These are phyloP conservation scores for Anhinga anhinga DNA, from an alignment of 2,113 vertebrate genomes.

Conservation along the genomic window DNA sequence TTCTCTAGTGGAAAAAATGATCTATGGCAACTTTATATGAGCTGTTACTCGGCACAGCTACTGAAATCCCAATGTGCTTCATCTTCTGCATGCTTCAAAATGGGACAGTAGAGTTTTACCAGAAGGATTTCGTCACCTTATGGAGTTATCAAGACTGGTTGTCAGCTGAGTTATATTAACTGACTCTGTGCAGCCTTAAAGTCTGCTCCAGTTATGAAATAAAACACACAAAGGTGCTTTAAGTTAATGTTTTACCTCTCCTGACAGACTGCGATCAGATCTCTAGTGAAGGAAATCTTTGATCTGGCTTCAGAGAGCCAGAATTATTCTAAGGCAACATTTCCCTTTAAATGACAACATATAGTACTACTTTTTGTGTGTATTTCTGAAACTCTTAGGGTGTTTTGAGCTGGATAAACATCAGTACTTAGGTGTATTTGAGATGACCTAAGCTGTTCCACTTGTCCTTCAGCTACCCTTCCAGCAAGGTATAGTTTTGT, in stretches of 20 bases:
- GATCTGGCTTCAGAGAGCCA: not conserved
- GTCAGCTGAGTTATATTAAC: not conserved
- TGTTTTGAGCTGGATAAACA: not conserved
- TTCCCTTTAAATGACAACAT: not conserved
- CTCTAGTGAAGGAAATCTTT: not conserved
- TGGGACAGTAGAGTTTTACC: not conserved
- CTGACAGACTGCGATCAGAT: conserved; percentile 9
- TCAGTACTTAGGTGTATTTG: not conserved
- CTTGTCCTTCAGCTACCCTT: not conserved
- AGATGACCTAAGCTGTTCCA: not conserved
- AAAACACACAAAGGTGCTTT: not conserved
- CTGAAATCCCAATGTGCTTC: not conserved
- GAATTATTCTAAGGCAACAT: not conserved
- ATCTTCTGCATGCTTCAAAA: not conserved
- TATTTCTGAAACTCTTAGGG: not conserved
- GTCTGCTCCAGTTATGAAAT: not conserved
- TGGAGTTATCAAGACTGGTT: not conserved
- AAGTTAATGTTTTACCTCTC: conserved; percentile 17
- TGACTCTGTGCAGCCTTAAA: not conserved
- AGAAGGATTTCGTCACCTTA: not conserved
- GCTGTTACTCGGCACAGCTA: not conserved
- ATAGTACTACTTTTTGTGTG: not conserved
- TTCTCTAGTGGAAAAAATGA: not conserved
- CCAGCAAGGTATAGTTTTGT: not conserved
- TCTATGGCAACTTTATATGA: not conserved